Base-by-base conservation (phyloP, 2,113 vertebrate species). In the Apaloderma vittatum region DNA sequence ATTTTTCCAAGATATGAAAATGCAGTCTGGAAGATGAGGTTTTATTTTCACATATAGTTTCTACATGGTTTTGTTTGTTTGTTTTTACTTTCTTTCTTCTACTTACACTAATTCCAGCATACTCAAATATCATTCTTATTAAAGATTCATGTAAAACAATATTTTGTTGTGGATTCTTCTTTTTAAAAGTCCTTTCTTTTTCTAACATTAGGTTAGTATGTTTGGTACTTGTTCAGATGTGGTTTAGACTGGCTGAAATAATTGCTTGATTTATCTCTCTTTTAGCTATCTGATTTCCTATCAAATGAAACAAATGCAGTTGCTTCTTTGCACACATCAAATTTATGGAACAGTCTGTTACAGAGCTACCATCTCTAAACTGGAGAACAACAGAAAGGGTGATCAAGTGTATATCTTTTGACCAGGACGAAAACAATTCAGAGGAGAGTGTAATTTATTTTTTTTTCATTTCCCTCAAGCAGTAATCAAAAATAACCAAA, bases 1-100 rank as follows among this genome's bases (percentile, higher is more conserved):
- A 70, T 95, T 84, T 90, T 94, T 98, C 76, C 88, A 87, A 94
- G 61, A 74, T 36, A 34, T 83, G 83, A 96, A 95, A 94, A 86
- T 90, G 16, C 51, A 94, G 43, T 30, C 74, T 94, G 48, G 52
- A 58, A 93, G n/a, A 94, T 81, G 88, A 61, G 36, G 24, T 75
- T 82, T 74, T 57, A 85, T 90, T 96, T 94, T 63, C n/a, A 71
- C 18, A 79, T 70, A 13, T 43, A 79, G 37, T 93, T 96, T 94
- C 54, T 90, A 58, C 70, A 70, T 15, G 1, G 22, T 49, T 59
- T 7, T 68, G 62, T 23, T 8, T 16, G 15, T 14, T 6, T 67
- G 70, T 30, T 66, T 66, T 21, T 24, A 46, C 45, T 24, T 43
- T 23, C 3, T 58, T 78, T 88, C 15, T 89, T 65, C 40, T 67